These are phyloP conservation scores for Cyanoderma ruficeps DNA, from an alignment of 2,113 vertebrate genomes.

Conservation along the genomic window DNA sequence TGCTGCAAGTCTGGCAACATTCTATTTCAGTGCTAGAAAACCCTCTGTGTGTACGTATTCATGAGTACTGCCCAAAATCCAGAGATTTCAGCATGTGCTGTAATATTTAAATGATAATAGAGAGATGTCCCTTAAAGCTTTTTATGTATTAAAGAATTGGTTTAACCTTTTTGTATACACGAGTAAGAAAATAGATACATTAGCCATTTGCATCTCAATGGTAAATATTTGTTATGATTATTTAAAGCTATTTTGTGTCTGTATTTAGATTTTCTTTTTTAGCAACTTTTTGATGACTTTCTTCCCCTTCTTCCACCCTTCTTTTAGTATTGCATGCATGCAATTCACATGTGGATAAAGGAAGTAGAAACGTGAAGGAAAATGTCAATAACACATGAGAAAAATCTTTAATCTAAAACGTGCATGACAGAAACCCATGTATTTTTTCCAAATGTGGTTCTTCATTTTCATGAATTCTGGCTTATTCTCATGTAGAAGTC, in stretches of 20 bases:
- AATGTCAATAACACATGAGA: neutral
- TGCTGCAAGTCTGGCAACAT: neutral
- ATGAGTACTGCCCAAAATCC: neutral
- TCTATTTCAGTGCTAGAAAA: neutral
- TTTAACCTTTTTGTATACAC: neutral
- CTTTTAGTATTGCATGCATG: neutral
- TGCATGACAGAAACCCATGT: rapidly evolving
- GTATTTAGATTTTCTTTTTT: neutral
- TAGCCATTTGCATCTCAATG: neutral
- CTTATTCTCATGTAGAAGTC: neutral
- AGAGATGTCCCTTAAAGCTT: neutral
- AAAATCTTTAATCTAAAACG: neutral
- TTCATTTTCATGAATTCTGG: neutral
- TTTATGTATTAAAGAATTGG: neutral
- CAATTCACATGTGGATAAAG: neutral
- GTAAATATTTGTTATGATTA: neutral
- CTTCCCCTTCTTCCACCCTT: neutral
- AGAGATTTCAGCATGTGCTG: neutral
- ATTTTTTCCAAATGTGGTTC: neutral
- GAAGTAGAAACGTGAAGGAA: neutral
- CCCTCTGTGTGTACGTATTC: neutral
- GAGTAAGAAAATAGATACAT: neutral
- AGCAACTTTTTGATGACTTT: neutral
- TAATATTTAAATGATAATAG: neutral
- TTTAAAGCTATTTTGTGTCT: neutral